Evolutionary conservation across 2,888 invertebrate genomes (phyloP), one percentile per base, ranked within the genome.

Genomic region (Sesamia inferens): DNA sequence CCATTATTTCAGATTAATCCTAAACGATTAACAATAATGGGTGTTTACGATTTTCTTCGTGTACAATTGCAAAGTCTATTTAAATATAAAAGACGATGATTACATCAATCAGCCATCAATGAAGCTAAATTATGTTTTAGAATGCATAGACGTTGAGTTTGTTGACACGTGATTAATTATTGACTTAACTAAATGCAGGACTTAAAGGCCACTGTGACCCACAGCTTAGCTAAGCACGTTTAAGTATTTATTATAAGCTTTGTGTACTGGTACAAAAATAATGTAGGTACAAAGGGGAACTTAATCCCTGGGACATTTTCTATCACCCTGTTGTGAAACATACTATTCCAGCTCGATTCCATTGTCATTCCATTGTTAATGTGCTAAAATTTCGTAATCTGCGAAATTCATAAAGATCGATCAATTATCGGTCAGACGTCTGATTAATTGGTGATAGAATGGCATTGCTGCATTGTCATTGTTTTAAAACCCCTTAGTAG

Each of bases 1-100:
- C 77, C 77, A 83, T 84, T 89, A 83, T 76, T 70, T 87, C 82
- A 86, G 81, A 88, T 89, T 83, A 81, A 86, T 86, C 62, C 79
- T 83, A 82, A 67, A 48, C 73, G 57, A 86, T 84, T 87, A 84
- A 80, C 78, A 76, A 79, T 87, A 87, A 84, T 82, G 65, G 65
- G 62, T 78, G 63, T 70, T 85, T 67, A 71, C 59, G 24, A 71
- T 64, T 74, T 55, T 59, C 76, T 82, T 77, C 82, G 76, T 82
- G 67, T 71, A 62, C 54, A 72, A 67, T 62, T 72, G 24, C 42
- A 68, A 73, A 74, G 65, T 72, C 47, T 14, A 67, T 81, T 81
- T 72, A 73, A 54, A 69, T 74, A 71, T 71, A n/a, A 51, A 51
- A n/a, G 51, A 51, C 51, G 19, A 55, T 70, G 62, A 81, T 71